Base-by-base conservation (phyloP, 2,113 vertebrate genomes). In the Elephas maximus region DNA sequence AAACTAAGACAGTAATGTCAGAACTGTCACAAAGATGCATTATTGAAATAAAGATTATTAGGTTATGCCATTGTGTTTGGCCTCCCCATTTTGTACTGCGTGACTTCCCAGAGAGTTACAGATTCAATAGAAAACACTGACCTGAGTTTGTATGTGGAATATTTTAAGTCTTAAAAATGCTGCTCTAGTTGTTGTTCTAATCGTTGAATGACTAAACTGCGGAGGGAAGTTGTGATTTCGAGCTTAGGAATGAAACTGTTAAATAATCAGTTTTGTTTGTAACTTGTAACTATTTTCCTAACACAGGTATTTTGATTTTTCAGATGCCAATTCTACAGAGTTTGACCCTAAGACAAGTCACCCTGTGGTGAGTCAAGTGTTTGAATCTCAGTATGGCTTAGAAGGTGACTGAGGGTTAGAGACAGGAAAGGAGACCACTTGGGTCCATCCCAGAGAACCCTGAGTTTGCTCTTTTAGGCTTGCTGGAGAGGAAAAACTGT, bases 321-420 rank as follows among this genome's bases (percentile, higher is more conserved):
- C 98, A 99, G 99, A 99, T 99, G 99, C 99, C 1, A 99, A 99
- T 98, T 99, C 99, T 0, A 99, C 99, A 65, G 99, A 99, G 97
- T 99, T 99, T 98, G 98, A 99, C 96, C 99, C 99, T 1, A 99
- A 99, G 97, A 99, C 99, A 45, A 98, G 98, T 88, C 99, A 99
- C 98, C 99, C 99, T 10, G 99, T 99, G 99, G 99, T 99, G 98
- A 98, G 99, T 98, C 96, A 2, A 1, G 82, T 79, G 53, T 6
- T 91, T 37, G 89, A 51, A 26, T n/a, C 41, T 91, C 79, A 30
- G 2, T 20, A 9, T 48, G 62, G 18, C 51, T 90, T 41, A 67
- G 79, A 44, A 63, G 44, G 67, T 10, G 44, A 2, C 0, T n/a
- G 11, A 37, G 48, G 26, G 17, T n/a, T 21, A 20, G 51, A 48